Percentiles rank a stretch among this genome's conserved stretches.
Evolutionary conservation across 2,888 invertebrate genomes (phyloP).

Genomic region (Carabus problematicus): DNA sequence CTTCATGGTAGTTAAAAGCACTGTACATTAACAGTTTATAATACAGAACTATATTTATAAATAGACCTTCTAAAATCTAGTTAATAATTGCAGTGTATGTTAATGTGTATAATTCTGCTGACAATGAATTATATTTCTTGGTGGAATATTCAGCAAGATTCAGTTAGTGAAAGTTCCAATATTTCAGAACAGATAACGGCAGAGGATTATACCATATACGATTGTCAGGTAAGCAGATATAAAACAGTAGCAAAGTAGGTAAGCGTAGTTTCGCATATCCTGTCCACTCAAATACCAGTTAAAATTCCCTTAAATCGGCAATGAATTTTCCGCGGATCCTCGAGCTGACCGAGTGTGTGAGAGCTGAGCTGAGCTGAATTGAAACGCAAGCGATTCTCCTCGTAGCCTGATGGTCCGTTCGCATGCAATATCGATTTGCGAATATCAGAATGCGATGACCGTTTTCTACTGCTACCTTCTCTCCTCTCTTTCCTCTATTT

Average conservation of each 20-base stretch:
- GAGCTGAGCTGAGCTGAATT: conserved; percentile 17
- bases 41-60: too few species aligned
- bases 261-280: not conserved
- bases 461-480: conserved; percentile 12
- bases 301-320: conserved; percentile 40
- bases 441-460: conserved; percentile 40
- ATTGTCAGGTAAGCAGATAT: not conserved
- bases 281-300: conserved; percentile 33
- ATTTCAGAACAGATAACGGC: too few species aligned
- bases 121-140: too few species aligned
- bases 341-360: conserved; percentile 7
- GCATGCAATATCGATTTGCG: conserved; percentile 40
- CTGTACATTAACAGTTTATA: too few species aligned
- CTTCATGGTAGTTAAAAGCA: too few species aligned
- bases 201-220: too few species aligned
- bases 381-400: conserved; percentile 36
- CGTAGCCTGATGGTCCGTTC: conserved; percentile 27
- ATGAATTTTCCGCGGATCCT: conserved; percentile 26
- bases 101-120: too few species aligned
- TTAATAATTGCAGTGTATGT: too few species aligned
- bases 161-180: too few species aligned
- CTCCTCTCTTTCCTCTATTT: not conserved
- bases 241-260: not conserved
- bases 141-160: too few species aligned
- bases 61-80: too few species aligned